Evolutionary conservation across 92 coral and sea anemone genomes (phyloP).

Genomic region (Pocillopora meandrina): DNA sequence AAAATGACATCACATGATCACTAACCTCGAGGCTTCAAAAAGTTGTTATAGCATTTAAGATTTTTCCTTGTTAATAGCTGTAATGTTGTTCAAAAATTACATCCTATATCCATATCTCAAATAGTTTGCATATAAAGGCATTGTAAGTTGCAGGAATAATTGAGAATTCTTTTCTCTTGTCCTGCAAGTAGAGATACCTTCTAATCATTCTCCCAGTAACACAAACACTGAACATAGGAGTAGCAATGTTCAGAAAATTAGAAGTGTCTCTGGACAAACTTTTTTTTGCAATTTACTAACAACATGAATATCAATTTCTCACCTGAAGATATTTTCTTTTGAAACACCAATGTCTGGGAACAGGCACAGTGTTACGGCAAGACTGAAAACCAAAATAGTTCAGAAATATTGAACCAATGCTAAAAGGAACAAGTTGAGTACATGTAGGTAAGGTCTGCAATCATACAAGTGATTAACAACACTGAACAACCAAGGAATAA

Average conservation of each 20-base stretch:
- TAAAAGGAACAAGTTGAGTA: too few species aligned
- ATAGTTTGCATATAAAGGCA: conserved; percentile 52
- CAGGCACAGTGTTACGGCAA: conserved; percentile 96
- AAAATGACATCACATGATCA: too few species aligned
- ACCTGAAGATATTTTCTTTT: conserved; percentile 98
- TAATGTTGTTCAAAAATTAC: background rate
- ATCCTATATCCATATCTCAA: background rate
- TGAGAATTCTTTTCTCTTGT: conserved; percentile 20
- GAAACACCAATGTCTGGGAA: conserved; percentile 99
- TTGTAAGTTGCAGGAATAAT: conserved; percentile 67
- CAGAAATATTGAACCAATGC: too few species aligned
- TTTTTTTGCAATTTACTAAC: background rate
- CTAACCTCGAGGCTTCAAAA: too few species aligned
- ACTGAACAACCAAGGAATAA: too few species aligned
- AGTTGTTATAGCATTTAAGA: too few species aligned
- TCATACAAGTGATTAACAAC: too few species aligned
- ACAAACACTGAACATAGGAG: conserved; percentile 21
- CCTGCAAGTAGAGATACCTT: conserved; percentile 68
- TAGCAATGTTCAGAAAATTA: conserved; percentile 14
- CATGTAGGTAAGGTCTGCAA: too few species aligned
- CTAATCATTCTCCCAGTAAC: background rate
- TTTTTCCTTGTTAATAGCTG: too few species aligned
- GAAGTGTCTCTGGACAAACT: conserved; percentile 25
- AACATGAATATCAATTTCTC: background rate
- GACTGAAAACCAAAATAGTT: conserved; percentile 53